phyloP scores from a whole-genome alignment of 2,113 vertebrate species.

The Stigmatopora argus region DNA sequence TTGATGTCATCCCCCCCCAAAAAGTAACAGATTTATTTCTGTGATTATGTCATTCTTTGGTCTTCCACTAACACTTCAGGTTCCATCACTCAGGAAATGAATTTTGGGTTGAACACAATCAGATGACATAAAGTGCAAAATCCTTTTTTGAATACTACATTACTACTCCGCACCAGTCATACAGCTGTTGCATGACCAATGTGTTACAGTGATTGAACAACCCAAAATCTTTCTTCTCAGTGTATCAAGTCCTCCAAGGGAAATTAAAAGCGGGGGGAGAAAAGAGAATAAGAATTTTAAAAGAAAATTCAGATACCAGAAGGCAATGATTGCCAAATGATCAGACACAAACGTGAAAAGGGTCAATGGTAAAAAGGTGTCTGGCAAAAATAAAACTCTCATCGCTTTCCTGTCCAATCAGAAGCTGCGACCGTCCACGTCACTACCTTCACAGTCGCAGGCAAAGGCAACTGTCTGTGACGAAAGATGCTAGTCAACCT shows the following conservation, averaged over 20 bases:
- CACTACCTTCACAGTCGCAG: background rate
- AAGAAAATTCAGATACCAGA: background rate
- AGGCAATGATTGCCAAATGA: background rate
- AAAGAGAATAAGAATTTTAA: background rate
- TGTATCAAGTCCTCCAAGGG: background rate
- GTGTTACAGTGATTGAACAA: background rate
- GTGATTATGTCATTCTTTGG: background rate
- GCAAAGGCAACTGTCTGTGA: conserved; percentile 1
- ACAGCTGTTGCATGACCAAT: background rate
- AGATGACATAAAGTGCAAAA: background rate
- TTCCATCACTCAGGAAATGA: background rate
- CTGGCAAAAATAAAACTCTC: background rate
- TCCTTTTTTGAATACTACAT: background rate
- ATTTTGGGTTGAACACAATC: background rate
- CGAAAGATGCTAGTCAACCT: background rate
- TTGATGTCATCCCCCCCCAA: background rate
- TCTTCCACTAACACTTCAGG: background rate
- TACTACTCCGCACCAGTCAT: background rate
- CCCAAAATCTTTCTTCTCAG: background rate
- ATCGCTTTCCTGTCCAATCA: background rate
- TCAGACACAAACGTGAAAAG: background rate
- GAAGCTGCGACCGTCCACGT: background rate
- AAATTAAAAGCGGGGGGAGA: background rate
- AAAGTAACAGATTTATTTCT: background rate
- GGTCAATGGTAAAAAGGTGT: background rate